phyloP scores from a whole-genome alignment of 2,888 invertebrate species.

The Encarsia formosa region DNA sequence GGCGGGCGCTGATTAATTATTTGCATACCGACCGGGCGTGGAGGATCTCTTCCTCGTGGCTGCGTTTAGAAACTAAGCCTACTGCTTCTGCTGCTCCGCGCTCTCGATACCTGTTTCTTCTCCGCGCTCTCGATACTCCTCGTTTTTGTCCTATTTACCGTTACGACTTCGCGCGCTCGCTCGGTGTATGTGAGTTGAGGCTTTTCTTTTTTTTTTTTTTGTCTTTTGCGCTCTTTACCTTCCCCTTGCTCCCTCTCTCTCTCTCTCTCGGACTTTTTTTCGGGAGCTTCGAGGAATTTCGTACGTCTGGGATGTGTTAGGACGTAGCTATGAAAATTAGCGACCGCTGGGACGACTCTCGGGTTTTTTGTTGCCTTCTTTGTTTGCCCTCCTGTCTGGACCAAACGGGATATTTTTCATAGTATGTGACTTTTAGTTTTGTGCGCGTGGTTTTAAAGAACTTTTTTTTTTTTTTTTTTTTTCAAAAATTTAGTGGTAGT shows the following conservation, averaged over 20 bases:
- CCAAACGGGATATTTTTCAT: too few species aligned
- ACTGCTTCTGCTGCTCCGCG: neutral
- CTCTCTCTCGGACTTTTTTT: slow-evolving; percentile 2
- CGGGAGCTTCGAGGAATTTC: slow-evolving; percentile 5
- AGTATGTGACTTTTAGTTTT: too few species aligned
- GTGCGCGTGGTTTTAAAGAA: too few species aligned
- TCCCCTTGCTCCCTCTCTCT: neutral
- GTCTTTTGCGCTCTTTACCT: neutral
- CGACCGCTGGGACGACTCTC: neutral
- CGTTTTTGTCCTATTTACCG: slow-evolving; percentile 1
- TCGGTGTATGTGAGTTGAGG: neutral
- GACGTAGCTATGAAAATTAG: slow-evolving; percentile 8
- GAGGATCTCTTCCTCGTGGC: neutral
- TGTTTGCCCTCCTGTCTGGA: too few species aligned
- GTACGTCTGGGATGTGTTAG: neutral
- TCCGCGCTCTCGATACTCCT: neutral
- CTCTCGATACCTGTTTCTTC: neutral
- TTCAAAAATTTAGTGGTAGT: too few species aligned
- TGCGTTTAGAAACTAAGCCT: neutral
- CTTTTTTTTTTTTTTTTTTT: too few species aligned
- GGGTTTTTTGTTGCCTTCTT: too few species aligned
- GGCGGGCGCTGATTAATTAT: slow-evolving; percentile 24
- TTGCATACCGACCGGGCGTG: slow-evolving; percentile 26
- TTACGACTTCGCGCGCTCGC: slow-evolving; percentile 1
- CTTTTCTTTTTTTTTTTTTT: neutral